Evolutionary conservation across 1,140 invertebrate genomes (phyloP), one percentile per base, ranked within the genome.

Genomic region (Ceratitis capitata): DNA sequence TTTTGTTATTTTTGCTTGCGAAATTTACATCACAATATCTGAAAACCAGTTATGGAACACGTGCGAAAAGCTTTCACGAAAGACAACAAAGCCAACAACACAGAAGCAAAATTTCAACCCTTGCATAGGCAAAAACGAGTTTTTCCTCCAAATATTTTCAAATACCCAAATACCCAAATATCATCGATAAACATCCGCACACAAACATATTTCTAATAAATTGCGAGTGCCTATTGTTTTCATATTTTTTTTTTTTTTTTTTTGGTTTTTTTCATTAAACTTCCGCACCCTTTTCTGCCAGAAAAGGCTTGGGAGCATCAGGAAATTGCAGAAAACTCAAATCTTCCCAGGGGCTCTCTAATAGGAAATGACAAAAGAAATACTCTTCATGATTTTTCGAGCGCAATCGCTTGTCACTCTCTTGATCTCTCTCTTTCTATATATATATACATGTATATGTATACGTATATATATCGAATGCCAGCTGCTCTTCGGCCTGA

Each of bases 231-330:
- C 12, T 9, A 10, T 61, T 26, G 56, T 26, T 61, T 7, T n/a
- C 26, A n/a, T n/a, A n/a, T n/a, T n/a, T n/a, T n/a, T n/a, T n/a
- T n/a, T n/a, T n/a, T n/a, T n/a, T n/a, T n/a, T n/a, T n/a, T n/a
- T n/a, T n/a, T n/a, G n/a, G n/a, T n/a, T n/a, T n/a, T n/a, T n/a
- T n/a, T n/a, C n/a, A n/a, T 7, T n/a, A 39, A 69, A 19, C n/a
- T 69, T 69, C 39, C 35, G 64, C 64, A 69, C 64, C 64, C 64
- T 32, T 69, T 69, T n/a, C n/a, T 69, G 64, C 64, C 64, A 39
- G 39, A 69, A 69, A 3, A 69, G 6, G 19, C n/a, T 69, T 42
- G 4, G 16, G 35, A 35, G 35, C 64, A 61, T 32, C 29, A 69
- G 64, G 64, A 69, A 69, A 69, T 69, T 19, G 64, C 45, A 12